Evolutionary conservation across 2,888 invertebrate species (phyloP), one percentile per base, ranked within the genome.

Genomic region (Morinoia aosen): DNA sequence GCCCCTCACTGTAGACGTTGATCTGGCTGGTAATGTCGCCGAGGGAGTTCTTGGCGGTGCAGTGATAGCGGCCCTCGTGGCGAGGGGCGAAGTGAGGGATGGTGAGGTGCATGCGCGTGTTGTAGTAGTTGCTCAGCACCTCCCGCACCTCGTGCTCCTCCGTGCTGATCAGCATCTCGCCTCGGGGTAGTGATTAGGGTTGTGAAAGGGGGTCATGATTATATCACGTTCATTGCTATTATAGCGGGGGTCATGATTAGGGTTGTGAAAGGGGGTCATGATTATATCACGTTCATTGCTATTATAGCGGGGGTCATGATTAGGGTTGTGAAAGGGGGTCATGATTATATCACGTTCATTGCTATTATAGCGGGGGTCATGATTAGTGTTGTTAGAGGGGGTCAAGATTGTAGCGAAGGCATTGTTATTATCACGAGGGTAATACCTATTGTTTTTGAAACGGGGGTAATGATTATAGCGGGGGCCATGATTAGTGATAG

Each of bases 21-120:
- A 96, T 96, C 25, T 95, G 76, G 14, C 96, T 96, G 10, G 96
- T 76, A 0, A 96, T 95, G 40, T 96, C 96, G 14, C 96, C 96
- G 10, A 96, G 95, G 0, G 96, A 96, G 88, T 96, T 96, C 95
- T 96, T 96, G 94, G 96, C 96, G 0, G 95, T 96, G 95, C 96
- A 96, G 95, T 93, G 95, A 90, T 96, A 96, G 19, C 90, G 64
- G 0, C 96, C 96, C 16, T 61, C 95, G 96, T 96, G 95, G 19
- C 56, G 88, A 2, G 58, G 76, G n/a, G 48, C 33, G 94, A 96
- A 96, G 39, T 57, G 12, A 10, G 14, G 39, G 88, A 96, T 95
- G 57, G 95, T 96, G 56, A 96, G 95, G 10, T 93, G 95, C 96
- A 96, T 96, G 16, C 91, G 95, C 39, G 96, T 96, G 95, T 96